phyloP scores from a whole-genome alignment of 92 coral and sea anemone genomes.

The Umimayanthus kanabou region DNA sequence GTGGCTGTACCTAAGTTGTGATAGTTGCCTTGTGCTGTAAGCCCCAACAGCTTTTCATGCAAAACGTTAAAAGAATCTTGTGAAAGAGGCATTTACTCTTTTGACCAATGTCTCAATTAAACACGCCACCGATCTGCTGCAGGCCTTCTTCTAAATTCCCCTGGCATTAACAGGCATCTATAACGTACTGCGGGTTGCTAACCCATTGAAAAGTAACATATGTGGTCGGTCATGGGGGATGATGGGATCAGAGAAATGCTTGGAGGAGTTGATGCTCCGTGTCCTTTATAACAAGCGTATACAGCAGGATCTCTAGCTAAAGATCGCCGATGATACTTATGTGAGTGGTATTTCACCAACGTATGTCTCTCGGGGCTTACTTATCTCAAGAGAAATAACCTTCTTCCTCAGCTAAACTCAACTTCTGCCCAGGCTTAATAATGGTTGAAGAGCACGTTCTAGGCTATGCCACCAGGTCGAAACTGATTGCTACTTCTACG shows the following conservation, averaged over 20 bases:
- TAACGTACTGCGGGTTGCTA: slow-evolving; percentile 1
- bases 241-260: background rate
- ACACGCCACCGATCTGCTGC: slow-evolving; percentile 42
- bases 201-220: too few relatives aligned
- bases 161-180: slow-evolving; percentile 41
- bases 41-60: too few relatives aligned
- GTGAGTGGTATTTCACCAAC: slow-evolving; percentile 21
- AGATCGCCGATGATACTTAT: slow-evolving; percentile 28
- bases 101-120: background rate
- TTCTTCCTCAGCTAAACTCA: slow-evolving; percentile 42
- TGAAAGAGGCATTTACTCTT: too few relatives aligned
- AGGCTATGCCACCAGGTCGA: background rate
- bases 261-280: slow-evolving; percentile 44
- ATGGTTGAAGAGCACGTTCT: slow-evolving; percentile 29
- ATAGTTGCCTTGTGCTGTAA: too few relatives aligned
- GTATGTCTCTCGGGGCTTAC: slow-evolving; percentile 29
- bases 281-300: slow-evolving; percentile 37
- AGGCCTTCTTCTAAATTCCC: slow-evolving; percentile 54
- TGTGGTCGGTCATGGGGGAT: background rate
- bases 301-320: background rate
- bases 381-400: slow-evolving; percentile 30
- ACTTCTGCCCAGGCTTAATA: background rate
- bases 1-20: too few relatives aligned
- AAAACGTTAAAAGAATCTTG: too few relatives aligned
- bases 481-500: too few relatives aligned